These are phyloP conservation scores for Ptychochromis oligacanthus DNA, from an alignment of 2,113 vertebrate genomes.

Conservation along the genomic window DNA sequence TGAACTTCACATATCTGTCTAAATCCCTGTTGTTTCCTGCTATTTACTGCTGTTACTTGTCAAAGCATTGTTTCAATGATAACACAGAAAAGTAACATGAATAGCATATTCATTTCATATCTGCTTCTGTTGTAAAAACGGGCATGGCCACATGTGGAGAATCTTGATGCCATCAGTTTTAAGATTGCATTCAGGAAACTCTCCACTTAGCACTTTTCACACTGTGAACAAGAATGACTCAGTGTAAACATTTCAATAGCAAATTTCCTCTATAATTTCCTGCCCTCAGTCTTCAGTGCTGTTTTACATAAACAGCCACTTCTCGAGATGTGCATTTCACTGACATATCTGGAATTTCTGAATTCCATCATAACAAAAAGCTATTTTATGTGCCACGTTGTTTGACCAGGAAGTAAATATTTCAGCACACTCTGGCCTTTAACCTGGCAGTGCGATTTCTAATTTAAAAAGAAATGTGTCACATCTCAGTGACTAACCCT, in stretches of 20 bases:
- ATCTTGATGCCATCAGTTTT: slow-evolving; percentile 14
- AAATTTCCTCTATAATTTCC: slow-evolving; percentile 55
- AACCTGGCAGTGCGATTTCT: background rate
- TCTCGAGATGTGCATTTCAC: background rate
- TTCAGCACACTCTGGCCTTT: background rate
- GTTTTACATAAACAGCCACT: slow-evolving; percentile 20
- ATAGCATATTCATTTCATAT: slow-evolving; percentile 24
- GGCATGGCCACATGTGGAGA: background rate
- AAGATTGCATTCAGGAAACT: slow-evolving; percentile 35
- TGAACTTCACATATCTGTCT: background rate
- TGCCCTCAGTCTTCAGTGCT: background rate
- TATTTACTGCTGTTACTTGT: background rate
- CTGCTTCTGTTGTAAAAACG: background rate
- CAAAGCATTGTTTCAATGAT: background rate
- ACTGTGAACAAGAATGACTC: slow-evolving; percentile 3
- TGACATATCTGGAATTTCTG: background rate
- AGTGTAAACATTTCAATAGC: slow-evolving; percentile 42
- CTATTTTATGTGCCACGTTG: background rate
- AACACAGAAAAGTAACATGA: background rate
- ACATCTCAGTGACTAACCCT: background rate
- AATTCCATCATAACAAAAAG: background rate
- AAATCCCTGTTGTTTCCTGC: slow-evolving; percentile 17
- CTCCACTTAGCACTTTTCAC: slow-evolving; percentile 6
- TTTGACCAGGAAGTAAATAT: background rate
- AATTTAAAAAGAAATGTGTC: slow-evolving; percentile 24